Base-by-base conservation (phyloP, 2,797 vertebrate species). In the Iguana delicatissima region DNA sequence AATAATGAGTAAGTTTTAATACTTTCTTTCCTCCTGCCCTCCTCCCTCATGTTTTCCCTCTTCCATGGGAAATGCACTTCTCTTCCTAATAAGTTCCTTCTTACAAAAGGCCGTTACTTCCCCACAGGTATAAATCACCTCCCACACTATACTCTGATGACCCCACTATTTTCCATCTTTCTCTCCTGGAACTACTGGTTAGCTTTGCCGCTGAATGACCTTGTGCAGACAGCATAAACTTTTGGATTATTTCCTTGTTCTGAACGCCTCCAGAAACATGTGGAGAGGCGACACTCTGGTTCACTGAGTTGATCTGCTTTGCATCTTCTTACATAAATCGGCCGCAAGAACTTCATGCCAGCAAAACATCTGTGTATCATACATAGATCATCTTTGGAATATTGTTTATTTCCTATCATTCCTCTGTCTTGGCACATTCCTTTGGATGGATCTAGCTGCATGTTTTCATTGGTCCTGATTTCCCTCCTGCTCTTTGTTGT, bases 361-460 rank as follows among this genome's bases (percentile, higher is more conserved):
- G 35, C 14, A 9, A 84, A 91, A 84, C 86, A 91, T 91, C 90
- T 91, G 90, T 79, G 80, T 42, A 88, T 26, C 20, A 72, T 32
- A 50, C 86, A 84, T 80, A 77, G 81, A 79, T 91, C 90, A 88
- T 88, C 20, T 80, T 79, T 84, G 52, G 50, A 91, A 87, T 84
- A 87, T 77, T 83, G 89, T 83, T 91, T 87, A 67, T 87, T 87
- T 91, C 73, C 80, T 79, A 79, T 46, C 59, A 69, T 83, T 79
- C 32, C 82, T 69, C 18, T 77, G 55, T 88, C 81, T 84, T 91
- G 90, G 86, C 80, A 2, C 46, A 6, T 55, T 57, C 50, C 35
- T 77, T 69, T 87, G 80, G 89, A 72, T 84, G 85, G 89, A 79
- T 87, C 57, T n/a, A 24, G 46, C 80, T 87, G 57, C 46, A 79